A percentile compares a stretch with the other conserved stretches of the same genome.
These are phyloP conservation scores for Eublepharis macularius DNA, from an alignment of 2,113 vertebrate genomes.

Conservation along the genomic window DNA sequence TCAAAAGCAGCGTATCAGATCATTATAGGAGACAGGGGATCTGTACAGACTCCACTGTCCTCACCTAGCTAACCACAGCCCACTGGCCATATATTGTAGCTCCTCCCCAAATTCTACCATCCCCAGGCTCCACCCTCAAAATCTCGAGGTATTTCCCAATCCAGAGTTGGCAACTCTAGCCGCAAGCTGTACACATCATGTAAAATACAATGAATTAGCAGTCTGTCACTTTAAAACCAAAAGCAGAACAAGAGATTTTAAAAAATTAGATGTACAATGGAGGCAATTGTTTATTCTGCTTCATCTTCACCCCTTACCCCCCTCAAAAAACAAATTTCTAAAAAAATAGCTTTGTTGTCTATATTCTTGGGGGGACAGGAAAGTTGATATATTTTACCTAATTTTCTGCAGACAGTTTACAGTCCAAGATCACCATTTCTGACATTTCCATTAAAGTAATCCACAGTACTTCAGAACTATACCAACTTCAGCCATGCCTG, in stretches of 20 bases:
- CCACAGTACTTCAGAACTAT: slow-evolving; percentile 60
- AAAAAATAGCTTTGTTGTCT: neutral
- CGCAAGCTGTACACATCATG: neutral
- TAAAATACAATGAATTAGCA: neutral
- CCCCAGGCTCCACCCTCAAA: too few relatives aligned
- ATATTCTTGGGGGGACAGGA: slow-evolving; percentile 3
- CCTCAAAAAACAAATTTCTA: slow-evolving; percentile 48
- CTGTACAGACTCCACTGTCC: too few relatives aligned
- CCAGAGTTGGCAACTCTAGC: too few relatives aligned
- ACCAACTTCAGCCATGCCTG: slow-evolving; percentile 60
- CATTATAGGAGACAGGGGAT: too few relatives aligned
- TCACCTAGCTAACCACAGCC: too few relatives aligned
- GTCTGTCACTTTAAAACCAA: neutral
- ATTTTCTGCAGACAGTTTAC: slow-evolving; percentile 58
- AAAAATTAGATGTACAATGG: slow-evolving; percentile 24
- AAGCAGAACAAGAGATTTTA: slow-evolving; percentile 18
- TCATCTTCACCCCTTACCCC: slow-evolving; percentile 25
- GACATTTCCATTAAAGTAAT: slow-evolving; percentile 71
- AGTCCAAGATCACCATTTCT: slow-evolving; percentile 63
- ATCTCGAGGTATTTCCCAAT: too few relatives aligned
- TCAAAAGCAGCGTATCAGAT: too few relatives aligned
- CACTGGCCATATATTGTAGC: too few relatives aligned
- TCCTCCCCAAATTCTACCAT: too few relatives aligned
- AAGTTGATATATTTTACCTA: neutral
- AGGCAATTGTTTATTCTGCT: slow-evolving; percentile 23